These are phyloP conservation scores for Ptychochromis oligacanthus DNA, from an alignment of 2,113 vertebrate genomes.

Conservation along the genomic window DNA sequence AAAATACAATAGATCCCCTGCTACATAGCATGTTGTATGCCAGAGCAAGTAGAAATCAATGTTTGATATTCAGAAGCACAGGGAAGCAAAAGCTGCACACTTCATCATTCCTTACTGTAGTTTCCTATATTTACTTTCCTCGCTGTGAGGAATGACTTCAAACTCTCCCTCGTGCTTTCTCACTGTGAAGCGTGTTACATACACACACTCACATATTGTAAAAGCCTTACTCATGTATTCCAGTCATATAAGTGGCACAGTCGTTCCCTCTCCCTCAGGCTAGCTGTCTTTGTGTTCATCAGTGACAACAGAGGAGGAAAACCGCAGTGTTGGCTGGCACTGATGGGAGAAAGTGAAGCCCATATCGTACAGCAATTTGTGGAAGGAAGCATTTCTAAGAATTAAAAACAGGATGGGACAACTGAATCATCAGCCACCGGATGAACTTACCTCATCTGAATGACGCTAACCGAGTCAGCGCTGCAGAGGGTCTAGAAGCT, in stretches of 20 bases:
- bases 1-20: background rate
- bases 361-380: background rate
- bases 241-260: slow-evolving; percentile 6
- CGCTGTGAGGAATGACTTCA: background rate
- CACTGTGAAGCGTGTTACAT: background rate
- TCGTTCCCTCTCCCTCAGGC: background rate
- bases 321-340: slow-evolving; percentile 11
- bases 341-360: slow-evolving; percentile 20
- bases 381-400: slow-evolving; percentile 46
- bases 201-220: background rate
- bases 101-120: background rate
- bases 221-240: slow-evolving; percentile 7
- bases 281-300: slow-evolving; percentile 32
- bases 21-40: background rate
- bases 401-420: slow-evolving; percentile 37
- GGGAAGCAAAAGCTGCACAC: background rate
- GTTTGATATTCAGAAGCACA: background rate
- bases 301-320: slow-evolving; percentile 16
- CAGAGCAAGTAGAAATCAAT: too few species aligned
- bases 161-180: background rate
- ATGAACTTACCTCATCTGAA: slow-evolving; percentile 19
- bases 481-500: background rate
- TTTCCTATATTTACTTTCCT: background rate
- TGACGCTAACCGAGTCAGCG: background rate
- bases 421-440: slow-evolving; percentile 48